These are phyloP conservation scores for Mesembrinibis cayennensis DNA, from an alignment of 2,113 vertebrate species.

Conservation along the genomic window DNA sequence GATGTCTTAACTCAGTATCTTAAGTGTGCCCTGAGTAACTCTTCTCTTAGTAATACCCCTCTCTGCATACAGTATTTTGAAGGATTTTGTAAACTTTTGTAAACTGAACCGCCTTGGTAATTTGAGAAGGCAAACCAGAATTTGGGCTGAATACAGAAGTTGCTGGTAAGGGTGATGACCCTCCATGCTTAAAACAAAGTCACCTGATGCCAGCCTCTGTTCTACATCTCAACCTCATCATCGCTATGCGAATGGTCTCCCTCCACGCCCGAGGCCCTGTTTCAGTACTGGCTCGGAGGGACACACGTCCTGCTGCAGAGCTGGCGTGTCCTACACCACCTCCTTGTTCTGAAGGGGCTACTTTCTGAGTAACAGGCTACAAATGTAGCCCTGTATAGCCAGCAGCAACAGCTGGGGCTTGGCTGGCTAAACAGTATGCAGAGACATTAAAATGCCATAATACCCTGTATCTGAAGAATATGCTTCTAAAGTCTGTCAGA, in stretches of 20 bases:
- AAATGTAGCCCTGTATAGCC: neutral
- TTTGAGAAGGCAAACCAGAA: neutral
- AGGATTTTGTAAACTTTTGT: neutral
- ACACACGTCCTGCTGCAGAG: neutral
- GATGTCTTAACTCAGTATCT: neutral
- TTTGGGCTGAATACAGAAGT: neutral
- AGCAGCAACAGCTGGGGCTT: neutral
- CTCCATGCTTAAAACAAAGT: neutral
- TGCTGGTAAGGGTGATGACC: neutral
- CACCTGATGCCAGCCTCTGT: neutral
- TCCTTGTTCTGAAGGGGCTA: neutral
- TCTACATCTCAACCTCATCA: neutral
- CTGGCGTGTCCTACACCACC: neutral
- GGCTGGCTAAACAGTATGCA: neutral
- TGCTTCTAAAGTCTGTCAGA: neutral
- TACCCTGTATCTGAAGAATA: neutral
- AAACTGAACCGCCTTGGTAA: neutral
- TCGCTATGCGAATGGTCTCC: rapidly evolving
- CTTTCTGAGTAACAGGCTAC: neutral
- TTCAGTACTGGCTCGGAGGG: neutral
- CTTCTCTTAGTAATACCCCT: neutral
- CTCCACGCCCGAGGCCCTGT: neutral
- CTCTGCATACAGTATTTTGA: neutral
- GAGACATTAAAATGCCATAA: neutral
- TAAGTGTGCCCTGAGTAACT: neutral